Percentiles rank a stretch among this genome's conserved stretches.
Conservation (phyloP, 2,113 vertebrate genomes). For the Sinosuthora webbiana region DNA sequence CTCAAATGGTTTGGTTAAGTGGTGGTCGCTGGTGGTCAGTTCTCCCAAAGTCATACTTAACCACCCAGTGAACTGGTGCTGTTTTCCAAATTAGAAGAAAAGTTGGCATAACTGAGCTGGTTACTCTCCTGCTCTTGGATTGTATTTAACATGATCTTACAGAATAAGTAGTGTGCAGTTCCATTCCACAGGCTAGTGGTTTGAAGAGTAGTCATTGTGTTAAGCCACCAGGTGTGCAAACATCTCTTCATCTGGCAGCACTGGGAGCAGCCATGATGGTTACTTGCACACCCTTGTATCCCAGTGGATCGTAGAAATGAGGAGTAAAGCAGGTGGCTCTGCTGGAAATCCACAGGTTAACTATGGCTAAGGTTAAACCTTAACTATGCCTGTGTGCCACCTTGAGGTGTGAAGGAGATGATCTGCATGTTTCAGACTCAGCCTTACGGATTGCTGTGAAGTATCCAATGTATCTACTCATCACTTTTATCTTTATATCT, state of each 20-base stretch:
- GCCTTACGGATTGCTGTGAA: neutral
- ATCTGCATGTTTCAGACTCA: neutral
- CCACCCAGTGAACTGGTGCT: rapidly evolving
- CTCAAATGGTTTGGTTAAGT: neutral
- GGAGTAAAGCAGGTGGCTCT: neutral
- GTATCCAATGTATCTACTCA: neutral
- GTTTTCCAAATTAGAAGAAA: neutral
- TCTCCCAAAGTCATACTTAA: neutral
- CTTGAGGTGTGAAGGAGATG: neutral
- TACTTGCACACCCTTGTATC: neutral
- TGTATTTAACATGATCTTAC: neutral
- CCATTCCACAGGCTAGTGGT: rapidly evolving
- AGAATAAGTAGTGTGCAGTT: neutral
- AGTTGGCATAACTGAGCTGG: neutral
- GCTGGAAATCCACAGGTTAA: neutral
- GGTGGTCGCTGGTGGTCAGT: neutral
- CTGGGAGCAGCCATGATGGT: rapidly evolving
- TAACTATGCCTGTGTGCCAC: neutral
- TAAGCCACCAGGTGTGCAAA: neutral
- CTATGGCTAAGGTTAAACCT: too few species aligned
- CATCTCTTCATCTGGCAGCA: neutral
- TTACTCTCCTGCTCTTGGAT: neutral
- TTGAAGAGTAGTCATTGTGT: neutral
- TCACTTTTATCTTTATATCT: neutral
- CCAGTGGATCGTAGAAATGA: neutral